These are phyloP conservation scores for Ethmia dodecea DNA, from an alignment of 2,888 invertebrate species.

Conservation along the genomic window DNA sequence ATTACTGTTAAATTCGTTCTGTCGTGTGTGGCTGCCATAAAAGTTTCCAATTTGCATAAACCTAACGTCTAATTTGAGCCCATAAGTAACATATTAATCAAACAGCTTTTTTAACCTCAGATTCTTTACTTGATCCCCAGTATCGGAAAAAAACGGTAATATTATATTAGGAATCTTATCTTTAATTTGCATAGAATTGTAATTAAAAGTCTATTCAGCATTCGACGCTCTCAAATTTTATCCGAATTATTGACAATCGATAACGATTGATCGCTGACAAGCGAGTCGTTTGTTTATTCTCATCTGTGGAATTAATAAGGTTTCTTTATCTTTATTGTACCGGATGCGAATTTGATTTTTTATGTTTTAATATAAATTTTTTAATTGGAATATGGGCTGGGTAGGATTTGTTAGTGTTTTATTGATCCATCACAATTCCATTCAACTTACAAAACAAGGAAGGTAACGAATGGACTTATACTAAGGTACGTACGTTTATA, in stretches of 20 bases:
- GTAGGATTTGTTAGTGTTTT: background rate
- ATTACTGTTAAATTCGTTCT: constrained; percentile 50
- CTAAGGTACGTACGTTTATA: background rate
- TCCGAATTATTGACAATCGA: constrained; percentile 21
- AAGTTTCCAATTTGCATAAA: constrained; percentile 58
- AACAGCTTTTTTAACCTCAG: constrained; percentile 45
- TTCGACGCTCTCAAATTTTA: constrained; percentile 34
- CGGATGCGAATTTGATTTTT: constrained; percentile 26
- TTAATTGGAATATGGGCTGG: constrained; percentile 18
- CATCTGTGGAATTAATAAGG: constrained; percentile 34
- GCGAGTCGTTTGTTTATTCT: constrained; percentile 27
- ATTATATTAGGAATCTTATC: constrained; percentile 32
- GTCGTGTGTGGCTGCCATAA: constrained; percentile 62
- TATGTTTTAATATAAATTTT: constrained; percentile 25
- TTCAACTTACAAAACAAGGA: background rate
- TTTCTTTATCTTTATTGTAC: constrained; percentile 36
- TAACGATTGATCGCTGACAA: constrained; percentile 23
- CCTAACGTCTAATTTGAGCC: constrained; percentile 50
- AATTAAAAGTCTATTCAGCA: constrained; percentile 47
- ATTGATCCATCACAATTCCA: constrained; percentile 1
- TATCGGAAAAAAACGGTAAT: constrained; percentile 27
- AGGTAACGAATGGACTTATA: background rate
- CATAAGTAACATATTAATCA: constrained; percentile 60
- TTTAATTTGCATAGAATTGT: constrained; percentile 51
- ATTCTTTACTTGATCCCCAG: constrained; percentile 42